Conservation (phyloP, 92 coral and sea anemone genomes). For the Galaxea fascicularis region DNA sequence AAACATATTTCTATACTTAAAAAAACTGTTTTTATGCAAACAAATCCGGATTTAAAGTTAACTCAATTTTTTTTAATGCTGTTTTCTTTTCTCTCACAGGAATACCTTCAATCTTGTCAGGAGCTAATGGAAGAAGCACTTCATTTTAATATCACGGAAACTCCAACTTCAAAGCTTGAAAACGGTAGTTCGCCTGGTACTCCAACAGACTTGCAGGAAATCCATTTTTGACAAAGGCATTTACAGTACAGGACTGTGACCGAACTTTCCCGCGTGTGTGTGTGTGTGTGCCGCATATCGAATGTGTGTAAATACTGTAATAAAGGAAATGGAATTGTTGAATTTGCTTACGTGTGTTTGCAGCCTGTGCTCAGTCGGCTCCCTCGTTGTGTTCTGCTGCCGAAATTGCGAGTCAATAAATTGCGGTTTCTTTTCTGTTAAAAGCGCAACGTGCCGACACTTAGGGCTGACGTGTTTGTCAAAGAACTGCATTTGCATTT, state of each 20-base stretch:
- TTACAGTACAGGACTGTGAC: conserved; percentile 26
- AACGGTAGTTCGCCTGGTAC: conserved; percentile 84
- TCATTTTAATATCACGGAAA: conserved; percentile 80
- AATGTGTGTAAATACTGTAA: conserved; percentile 69
- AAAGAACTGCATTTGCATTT: conserved; percentile 19
- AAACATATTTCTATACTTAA: conserved; percentile 21
- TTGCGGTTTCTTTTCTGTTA: conserved; percentile 21
- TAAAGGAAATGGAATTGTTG: conserved; percentile 51
- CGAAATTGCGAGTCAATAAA: conserved; percentile 4
- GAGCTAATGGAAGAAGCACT: conserved; percentile 94
- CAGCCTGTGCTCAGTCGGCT: conserved; percentile 22
- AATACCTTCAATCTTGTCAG: conserved; percentile 95
- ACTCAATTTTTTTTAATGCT: conserved; percentile 1
- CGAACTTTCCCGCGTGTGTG: conserved; percentile 53
- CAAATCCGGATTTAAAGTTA: conserved; percentile 15
- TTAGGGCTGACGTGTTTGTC: conserved; percentile 21
- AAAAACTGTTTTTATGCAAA: conserved; percentile 1
- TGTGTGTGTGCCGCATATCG: conserved; percentile 64
- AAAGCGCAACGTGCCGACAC: conserved; percentile 3
- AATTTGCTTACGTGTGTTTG: background rate
- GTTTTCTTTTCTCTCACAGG: conserved; percentile 54
- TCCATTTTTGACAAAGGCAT: conserved; percentile 83
- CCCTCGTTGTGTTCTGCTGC: conserved; percentile 5
- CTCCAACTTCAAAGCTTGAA: conserved; percentile 61
- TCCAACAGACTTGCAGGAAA: conserved; percentile 98